Evolutionary conservation across 2,888 invertebrate genomes (phyloP).

Genomic region (Chymomyza fuscimana): DNA sequence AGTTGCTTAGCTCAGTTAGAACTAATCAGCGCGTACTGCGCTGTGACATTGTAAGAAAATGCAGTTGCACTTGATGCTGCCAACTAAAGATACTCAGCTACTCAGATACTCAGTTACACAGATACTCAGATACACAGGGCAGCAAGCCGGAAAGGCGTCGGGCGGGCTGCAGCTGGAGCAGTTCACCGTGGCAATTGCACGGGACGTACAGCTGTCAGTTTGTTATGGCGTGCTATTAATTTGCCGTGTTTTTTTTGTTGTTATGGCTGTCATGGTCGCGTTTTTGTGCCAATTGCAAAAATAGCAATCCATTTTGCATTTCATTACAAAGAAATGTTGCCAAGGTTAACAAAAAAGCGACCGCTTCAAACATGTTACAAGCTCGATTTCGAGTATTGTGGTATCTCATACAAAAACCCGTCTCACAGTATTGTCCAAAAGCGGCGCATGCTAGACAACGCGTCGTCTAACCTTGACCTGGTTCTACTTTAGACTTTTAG

Average conservation of each 20-base stretch:
- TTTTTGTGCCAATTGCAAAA: conserved; percentile 49
- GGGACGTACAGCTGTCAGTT: conserved; percentile 49
- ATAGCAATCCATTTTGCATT: conserved; percentile 14
- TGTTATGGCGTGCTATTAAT: conserved; percentile 24
- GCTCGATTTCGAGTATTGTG: conserved; percentile 15
- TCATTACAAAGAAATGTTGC: conserved; percentile 6
- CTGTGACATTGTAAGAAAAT: conserved; percentile 76
- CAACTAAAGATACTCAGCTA: conserved; percentile 59
- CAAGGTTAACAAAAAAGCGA: conserved; percentile 20
- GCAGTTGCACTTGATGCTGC: conserved; percentile 77
- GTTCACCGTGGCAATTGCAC: conserved; percentile 59
- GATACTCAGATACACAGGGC: conserved; percentile 18
- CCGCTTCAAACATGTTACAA: conserved; percentile 20
- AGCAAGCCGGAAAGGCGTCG: conserved; percentile 21
- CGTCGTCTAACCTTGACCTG: conserved; percentile 75
- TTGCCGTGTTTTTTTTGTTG: conserved; percentile 13
- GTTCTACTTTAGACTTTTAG: conserved; percentile 58
- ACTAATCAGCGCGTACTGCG: conserved; percentile 44
- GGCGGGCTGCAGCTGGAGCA: conserved; percentile 16
- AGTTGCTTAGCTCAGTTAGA: conserved; percentile 31
- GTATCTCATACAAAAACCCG: conserved; percentile 35
- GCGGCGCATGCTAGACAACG: conserved; percentile 17
- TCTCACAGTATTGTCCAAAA: conserved; percentile 39
- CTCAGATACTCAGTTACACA: conserved; percentile 2
- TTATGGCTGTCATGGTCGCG: conserved; percentile 43